Percentiles rank a stretch among this genome's conserved stretches.
Evolutionary conservation across 1,140 invertebrate species (phyloP).

Genomic region (Bombus turneri): DNA sequence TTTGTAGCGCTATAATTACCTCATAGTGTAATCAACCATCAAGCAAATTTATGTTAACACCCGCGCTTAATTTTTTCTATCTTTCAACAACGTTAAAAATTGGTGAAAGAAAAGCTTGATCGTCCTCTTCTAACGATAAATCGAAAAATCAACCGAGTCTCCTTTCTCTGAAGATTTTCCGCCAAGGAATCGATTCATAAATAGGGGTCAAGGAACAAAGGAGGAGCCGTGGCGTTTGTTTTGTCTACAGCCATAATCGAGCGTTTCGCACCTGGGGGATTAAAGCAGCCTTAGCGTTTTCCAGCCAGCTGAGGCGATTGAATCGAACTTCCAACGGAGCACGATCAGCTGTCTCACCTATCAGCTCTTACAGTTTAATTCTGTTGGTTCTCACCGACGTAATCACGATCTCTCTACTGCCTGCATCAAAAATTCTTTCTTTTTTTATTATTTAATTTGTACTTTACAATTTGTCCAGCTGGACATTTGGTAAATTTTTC

Average conservation of each 20-base stretch:
- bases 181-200: not conserved
- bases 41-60: too few relatives aligned
- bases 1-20: too few relatives aligned
- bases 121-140: not conserved
- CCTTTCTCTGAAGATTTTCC: not conserved
- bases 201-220: slow-evolving; percentile 15
- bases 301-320: slow-evolving; percentile 35
- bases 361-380: slow-evolving; percentile 43
- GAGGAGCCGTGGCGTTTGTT: slow-evolving; percentile 42
- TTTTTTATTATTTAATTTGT: too few relatives aligned
- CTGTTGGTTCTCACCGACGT: not conserved
- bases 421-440: not conserved
- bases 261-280: slow-evolving; percentile 62
- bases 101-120: not conserved
- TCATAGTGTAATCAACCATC: too few relatives aligned
- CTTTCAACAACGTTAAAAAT: not conserved
- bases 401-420: not conserved
- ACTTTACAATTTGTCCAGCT: too few relatives aligned
- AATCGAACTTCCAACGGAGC: not conserved
- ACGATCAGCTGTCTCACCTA: slow-evolving; percentile 60
- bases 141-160: not conserved
- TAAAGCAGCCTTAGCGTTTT: slow-evolving; percentile 49
- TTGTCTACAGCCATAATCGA: slow-evolving; percentile 53
- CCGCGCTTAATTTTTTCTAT: too few relatives aligned
- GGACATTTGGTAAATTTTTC: too few relatives aligned